Evolutionary conservation across 2,797 vertebrate genomes (phyloP).

Genomic region (Pampus argenteus): DNA sequence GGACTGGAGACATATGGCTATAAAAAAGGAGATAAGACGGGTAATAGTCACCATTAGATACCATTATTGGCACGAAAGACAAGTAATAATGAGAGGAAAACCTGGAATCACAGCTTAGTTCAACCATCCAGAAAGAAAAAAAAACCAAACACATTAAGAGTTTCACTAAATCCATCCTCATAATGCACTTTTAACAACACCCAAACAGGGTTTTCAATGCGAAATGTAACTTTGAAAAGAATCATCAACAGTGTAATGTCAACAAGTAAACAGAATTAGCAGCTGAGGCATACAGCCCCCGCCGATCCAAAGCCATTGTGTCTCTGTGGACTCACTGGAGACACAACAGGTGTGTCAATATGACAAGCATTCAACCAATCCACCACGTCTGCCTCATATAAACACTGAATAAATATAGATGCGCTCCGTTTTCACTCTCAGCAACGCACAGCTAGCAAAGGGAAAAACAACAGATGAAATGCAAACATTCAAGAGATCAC

Average conservation of each 20-base stretch:
- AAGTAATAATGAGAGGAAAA: constrained; percentile 39
- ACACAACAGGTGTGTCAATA: constrained; percentile 86
- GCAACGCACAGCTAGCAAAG: constrained; percentile 46
- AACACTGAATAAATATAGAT: constrained; percentile 77
- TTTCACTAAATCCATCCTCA: no score
- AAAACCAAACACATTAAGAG: constrained; percentile 9
- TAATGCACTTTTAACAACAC: not conserved
- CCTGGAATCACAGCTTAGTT: constrained; percentile 24
- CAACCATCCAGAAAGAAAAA: not conserved
- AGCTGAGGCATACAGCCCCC: constrained; percentile 27
- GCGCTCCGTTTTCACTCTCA: constrained; percentile 72
- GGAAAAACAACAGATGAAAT: constrained; percentile 50
- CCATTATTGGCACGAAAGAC: constrained; percentile 48
- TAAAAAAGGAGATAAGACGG: constrained; percentile 74
- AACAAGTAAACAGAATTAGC: constrained; percentile 59
- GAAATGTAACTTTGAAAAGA: constrained; percentile 43
- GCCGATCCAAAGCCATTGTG: constrained; percentile 69
- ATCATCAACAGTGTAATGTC: constrained; percentile 28
- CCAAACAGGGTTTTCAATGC: constrained; percentile 10
- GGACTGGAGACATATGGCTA: constrained; percentile 56
- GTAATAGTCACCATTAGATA: constrained; percentile 54
- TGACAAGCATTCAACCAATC: constrained; percentile 71
- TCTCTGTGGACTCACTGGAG: constrained; percentile 68
- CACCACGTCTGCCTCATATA: constrained; percentile 61
- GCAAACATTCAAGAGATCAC: constrained; percentile 54